A percentile compares a stretch with the other conserved stretches of the same genome.
phyloP scores from a whole-genome alignment of 64 coral and sea anemone species.

The Dendrophyllia cribrosa region DNA sequence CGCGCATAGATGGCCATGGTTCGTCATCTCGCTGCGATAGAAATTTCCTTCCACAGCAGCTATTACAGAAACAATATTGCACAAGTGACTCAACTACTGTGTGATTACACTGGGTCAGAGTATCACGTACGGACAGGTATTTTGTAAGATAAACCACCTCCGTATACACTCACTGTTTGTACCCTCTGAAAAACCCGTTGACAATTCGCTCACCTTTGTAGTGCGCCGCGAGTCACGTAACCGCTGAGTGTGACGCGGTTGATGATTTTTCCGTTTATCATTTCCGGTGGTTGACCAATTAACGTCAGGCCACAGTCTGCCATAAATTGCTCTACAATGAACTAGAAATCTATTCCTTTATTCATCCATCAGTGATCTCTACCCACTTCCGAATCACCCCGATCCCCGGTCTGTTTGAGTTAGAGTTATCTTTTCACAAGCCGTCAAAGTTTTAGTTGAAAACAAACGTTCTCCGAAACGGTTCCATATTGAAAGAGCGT shows the following conservation, averaged over 20 bases:
- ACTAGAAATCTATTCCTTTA: neutral
- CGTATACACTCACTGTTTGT: neutral
- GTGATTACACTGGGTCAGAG: neutral
- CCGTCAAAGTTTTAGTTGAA: neutral
- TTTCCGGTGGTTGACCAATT: slow-evolving; percentile 26
- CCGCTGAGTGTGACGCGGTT: neutral
- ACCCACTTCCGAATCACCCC: neutral
- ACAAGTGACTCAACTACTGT: neutral
- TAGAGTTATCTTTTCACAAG: neutral
- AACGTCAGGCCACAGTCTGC: neutral
- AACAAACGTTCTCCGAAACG: neutral
- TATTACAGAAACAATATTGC: neutral
- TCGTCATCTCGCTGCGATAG: slow-evolving; percentile 4
- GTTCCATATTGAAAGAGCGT: neutral
- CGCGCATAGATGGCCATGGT: neutral
- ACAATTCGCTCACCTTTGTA: slow-evolving; percentile 16
- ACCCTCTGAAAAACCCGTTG: neutral
- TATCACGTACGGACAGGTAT: neutral
- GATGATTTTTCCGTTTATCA: neutral
- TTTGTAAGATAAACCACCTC: neutral
- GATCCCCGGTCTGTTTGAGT: neutral
- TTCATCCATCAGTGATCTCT: neutral
- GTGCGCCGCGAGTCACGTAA: slow-evolving; percentile 29
- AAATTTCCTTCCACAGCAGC: neutral
- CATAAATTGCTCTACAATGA: neutral